A percentile compares a stretch with the other conserved stretches of the same genome.
Conservation (phyloP, 37 sponge, comb jelly and placozoan genomes). For the Petrosia ficiformis region DNA sequence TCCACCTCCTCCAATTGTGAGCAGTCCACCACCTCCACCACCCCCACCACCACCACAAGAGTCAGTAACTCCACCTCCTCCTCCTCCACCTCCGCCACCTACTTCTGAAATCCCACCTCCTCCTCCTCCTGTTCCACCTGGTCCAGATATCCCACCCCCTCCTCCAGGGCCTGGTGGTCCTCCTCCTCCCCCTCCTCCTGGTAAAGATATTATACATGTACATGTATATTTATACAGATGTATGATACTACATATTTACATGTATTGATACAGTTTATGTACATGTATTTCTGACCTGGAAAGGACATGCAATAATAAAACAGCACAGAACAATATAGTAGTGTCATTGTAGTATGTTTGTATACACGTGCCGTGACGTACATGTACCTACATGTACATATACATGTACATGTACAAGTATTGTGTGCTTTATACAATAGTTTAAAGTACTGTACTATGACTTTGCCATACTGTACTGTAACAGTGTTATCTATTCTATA, state of each 20-base stretch:
- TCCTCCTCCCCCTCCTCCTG: constrained; percentile 61
- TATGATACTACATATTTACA: constrained; percentile 7
- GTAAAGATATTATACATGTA: not conserved
- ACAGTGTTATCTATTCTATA: too few relatives aligned
- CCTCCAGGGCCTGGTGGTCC: constrained; percentile 16
- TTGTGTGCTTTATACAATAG: not conserved
- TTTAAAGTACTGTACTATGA: not conserved
- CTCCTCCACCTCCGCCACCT: constrained; percentile 45
- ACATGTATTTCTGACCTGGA: not conserved
- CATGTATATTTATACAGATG: constrained; percentile 18
- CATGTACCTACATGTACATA: not conserved
- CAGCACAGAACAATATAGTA: not conserved
- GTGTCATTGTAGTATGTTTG: not conserved
- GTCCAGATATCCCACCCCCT: constrained; percentile 30
- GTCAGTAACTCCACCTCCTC: constrained; percentile 13
- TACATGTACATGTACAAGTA: not conserved
- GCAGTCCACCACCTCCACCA: constrained; percentile 12
- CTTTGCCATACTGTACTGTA: too few relatives aligned
- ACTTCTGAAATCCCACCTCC: constrained; percentile 22
- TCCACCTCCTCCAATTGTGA: constrained; percentile 4
- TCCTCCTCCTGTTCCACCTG: constrained; percentile 14
- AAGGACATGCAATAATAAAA: not conserved
- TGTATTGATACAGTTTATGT: too few relatives aligned
- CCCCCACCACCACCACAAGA: constrained; percentile 6
- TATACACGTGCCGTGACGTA: not conserved